A percentile compares a stretch with the other conserved stretches of the same genome.
Conservation (phyloP, 2,888 invertebrate genomes). For the Saturnia japonica region DNA sequence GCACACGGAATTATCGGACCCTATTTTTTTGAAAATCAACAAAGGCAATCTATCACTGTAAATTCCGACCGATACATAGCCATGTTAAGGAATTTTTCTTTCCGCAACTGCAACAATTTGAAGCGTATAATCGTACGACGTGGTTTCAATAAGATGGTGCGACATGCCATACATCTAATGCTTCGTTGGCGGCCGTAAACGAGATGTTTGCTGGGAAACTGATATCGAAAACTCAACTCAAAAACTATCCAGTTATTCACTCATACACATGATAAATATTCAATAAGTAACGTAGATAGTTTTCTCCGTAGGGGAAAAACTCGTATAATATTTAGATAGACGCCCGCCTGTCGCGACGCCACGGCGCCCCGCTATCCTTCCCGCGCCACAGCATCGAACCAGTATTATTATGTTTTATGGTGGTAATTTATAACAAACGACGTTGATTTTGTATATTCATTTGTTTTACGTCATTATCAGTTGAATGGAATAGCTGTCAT, state of each 20-base stretch:
- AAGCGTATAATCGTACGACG: too few species aligned
- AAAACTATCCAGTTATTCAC: not conserved
- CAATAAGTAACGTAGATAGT: slow-evolving; percentile 30
- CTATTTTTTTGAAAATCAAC: too few species aligned
- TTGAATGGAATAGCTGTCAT: not conserved
- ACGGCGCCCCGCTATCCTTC: slow-evolving; percentile 47
- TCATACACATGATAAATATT: slow-evolving; percentile 22
- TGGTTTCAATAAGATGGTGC: too few species aligned
- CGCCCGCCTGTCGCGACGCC: slow-evolving; percentile 56
- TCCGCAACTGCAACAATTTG: too few species aligned
- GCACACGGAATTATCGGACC: too few species aligned
- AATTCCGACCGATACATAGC: too few species aligned
- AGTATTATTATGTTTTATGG: slow-evolving; percentile 31
- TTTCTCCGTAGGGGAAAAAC: slow-evolving; percentile 34
- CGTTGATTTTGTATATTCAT: slow-evolving; percentile 29
- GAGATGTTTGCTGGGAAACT: too few species aligned
- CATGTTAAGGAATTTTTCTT: too few species aligned
- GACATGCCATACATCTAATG: too few species aligned
- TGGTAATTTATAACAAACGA: slow-evolving; percentile 31
- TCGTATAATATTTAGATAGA: slow-evolving; percentile 39
- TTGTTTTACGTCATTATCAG: not conserved
- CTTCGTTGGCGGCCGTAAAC: too few species aligned
- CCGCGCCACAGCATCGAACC: slow-evolving; percentile 21
- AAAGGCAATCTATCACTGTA: too few species aligned
- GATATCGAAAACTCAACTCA: too few species aligned